phyloP scores from a whole-genome alignment of 2,888 invertebrate genomes.

The Patella ulyssiponensis region DNA sequence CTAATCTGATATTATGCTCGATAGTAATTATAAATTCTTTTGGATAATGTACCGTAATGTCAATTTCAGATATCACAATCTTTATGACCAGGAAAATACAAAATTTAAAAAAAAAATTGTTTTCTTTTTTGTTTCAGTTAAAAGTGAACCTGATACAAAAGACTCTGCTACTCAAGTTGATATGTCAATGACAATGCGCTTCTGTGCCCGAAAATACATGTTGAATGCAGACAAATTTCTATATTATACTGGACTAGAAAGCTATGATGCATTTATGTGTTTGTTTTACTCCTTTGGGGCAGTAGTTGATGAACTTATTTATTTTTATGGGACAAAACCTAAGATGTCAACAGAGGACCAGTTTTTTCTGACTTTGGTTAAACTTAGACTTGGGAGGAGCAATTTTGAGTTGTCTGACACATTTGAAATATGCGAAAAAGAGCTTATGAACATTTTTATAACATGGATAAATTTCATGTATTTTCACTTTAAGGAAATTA shows the following conservation, averaged over 20 bases:
- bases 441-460: slow-evolving; percentile 38
- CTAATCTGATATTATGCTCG: no score
- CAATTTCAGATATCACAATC: no score
- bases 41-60: no score
- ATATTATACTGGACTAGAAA: slow-evolving; percentile 21
- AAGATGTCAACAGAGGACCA: slow-evolving; percentile 30
- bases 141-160: not conserved
- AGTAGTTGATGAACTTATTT: slow-evolving; percentile 22
- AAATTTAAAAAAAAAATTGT: no score
- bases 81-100: no score
- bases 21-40: no score
- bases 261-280: slow-evolving; percentile 20
- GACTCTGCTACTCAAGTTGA: not conserved
- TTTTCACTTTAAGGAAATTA: slow-evolving; percentile 38
- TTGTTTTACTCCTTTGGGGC: slow-evolving; percentile 20
- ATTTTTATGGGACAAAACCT: slow-evolving; percentile 22
- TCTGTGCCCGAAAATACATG: not conserved
- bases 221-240: not conserved
- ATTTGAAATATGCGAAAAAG: slow-evolving; percentile 36
- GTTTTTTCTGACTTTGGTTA: slow-evolving; percentile 37
- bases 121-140: not conserved
- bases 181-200: not conserved
- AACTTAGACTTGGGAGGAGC: slow-evolving; percentile 29
- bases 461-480: slow-evolving; percentile 44
- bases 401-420: slow-evolving; percentile 37